Conservation (phyloP, 2,797 vertebrate genomes). For the Sebastes diaconus region DNA sequence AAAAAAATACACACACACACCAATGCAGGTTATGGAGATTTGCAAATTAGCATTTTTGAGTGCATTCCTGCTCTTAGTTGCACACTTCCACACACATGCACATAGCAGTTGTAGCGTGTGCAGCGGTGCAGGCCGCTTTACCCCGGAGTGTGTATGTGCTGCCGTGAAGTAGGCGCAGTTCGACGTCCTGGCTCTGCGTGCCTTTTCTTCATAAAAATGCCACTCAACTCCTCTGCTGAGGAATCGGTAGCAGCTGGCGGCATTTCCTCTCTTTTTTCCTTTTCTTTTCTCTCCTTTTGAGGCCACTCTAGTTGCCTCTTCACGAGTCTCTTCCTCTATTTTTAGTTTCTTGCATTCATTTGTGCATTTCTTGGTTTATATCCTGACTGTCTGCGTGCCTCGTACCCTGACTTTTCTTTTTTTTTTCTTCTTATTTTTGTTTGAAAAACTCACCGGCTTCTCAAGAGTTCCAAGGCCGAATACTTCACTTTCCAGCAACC, state of each 20-base stretch:
- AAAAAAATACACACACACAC: slow-evolving; percentile 16
- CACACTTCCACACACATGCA: slow-evolving; percentile 15
- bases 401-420: slow-evolving; percentile 1
- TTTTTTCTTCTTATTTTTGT: background rate
- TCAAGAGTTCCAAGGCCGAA: slow-evolving; percentile 28
- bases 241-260: slow-evolving; percentile 79
- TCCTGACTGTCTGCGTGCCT: slow-evolving; percentile 39
- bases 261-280: slow-evolving; percentile 47
- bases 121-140: slow-evolving; percentile 32
- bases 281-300: slow-evolving; percentile 56
- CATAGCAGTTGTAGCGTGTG: slow-evolving; percentile 22
- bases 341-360: slow-evolving; percentile 59
- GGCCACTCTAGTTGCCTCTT: slow-evolving; percentile 57
- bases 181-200: slow-evolving; percentile 62
- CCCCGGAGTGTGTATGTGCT: slow-evolving; percentile 14
- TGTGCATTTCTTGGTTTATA: slow-evolving; percentile 42
- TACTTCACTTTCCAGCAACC: slow-evolving; percentile 38
- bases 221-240: slow-evolving; percentile 73
- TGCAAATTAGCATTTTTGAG: slow-evolving; percentile 71
- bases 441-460: slow-evolving; percentile 5
- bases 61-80: slow-evolving; percentile 53
- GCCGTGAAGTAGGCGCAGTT: slow-evolving; percentile 52
- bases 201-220: slow-evolving; percentile 80
- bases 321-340: slow-evolving; percentile 54
- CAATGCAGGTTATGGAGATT: slow-evolving; percentile 55